phyloP scores from a whole-genome alignment of 2,797 vertebrate species.

The Periophthalmus magnuspinnatus region DNA sequence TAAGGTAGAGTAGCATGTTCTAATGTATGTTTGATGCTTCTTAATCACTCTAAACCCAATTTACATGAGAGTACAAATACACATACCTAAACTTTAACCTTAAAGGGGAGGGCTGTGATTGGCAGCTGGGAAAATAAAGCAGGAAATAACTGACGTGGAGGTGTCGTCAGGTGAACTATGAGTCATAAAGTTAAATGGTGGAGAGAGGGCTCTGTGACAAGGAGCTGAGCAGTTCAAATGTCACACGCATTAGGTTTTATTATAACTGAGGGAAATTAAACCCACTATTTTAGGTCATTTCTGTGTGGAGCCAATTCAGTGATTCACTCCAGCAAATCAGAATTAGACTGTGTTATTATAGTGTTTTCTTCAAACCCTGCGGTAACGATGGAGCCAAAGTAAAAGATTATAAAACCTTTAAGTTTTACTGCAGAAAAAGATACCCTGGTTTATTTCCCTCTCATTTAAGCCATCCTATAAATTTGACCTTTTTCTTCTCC shows the following conservation, averaged over 20 bases:
- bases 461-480: too few species aligned
- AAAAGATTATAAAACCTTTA: neutral
- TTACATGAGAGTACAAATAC: too few species aligned
- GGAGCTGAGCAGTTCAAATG: neutral
- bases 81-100: too few species aligned
- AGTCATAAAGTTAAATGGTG: constrained; percentile 21
- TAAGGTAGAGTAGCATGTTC: too few species aligned
- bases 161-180: constrained; percentile 24
- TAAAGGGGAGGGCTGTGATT: too few species aligned
- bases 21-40: too few species aligned
- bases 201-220: constrained; percentile 4
- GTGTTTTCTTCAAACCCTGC: neutral
- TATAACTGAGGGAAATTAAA: neutral
- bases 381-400: neutral
- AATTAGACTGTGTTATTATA: neutral
- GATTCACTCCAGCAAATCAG: neutral
- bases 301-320: neutral
- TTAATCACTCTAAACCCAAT: too few species aligned
- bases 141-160: neutral
- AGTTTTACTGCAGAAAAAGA: too few species aligned
- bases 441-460: too few species aligned
- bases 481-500: too few species aligned
- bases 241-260: neutral
- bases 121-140: too few species aligned
- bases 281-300: neutral